These are phyloP conservation scores for Drosophila meridiana DNA, from an alignment of 2,888 invertebrate species.

Conservation along the genomic window DNA sequence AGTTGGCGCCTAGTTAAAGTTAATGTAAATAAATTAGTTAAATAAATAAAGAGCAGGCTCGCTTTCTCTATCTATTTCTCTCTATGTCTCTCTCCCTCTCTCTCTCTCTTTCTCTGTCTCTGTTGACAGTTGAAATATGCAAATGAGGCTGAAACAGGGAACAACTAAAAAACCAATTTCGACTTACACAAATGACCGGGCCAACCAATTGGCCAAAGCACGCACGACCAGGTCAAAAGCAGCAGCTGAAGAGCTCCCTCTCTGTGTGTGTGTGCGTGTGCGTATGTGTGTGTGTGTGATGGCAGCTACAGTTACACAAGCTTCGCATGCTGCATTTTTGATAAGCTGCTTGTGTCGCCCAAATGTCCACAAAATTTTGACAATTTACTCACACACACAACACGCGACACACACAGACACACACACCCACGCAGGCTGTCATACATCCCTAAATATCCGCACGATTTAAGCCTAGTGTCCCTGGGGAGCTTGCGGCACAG, in stretches of 20 bases:
- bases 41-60: slow-evolving; percentile 42
- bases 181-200: slow-evolving; percentile 35
- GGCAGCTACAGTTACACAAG: slow-evolving; percentile 44
- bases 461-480: slow-evolving; percentile 33
- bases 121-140: slow-evolving; percentile 62
- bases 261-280: not conserved
- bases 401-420: slow-evolving; percentile 1
- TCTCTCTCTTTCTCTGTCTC: not conserved
- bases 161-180: slow-evolving; percentile 28
- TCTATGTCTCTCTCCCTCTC: not conserved
- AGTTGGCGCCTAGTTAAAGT: slow-evolving; percentile 46
- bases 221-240: slow-evolving; percentile 56
- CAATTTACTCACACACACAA: slow-evolving; percentile 38
- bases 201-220: slow-evolving; percentile 54
- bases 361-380: slow-evolving; percentile 62
- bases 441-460: slow-evolving; percentile 4
- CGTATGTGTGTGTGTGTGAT: not conserved
- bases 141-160: slow-evolving; percentile 47
- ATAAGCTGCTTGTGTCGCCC: slow-evolving; percentile 56
- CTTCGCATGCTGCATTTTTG: slow-evolving; percentile 66
- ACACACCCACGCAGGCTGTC: not conserved
- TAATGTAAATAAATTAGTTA: slow-evolving; percentile 67
- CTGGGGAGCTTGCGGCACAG: not conserved
- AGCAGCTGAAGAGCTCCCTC: not conserved
- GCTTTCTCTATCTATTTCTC: not conserved